Evolutionary conservation across 2,797 vertebrate species (phyloP).

Genomic region (Gastrophryne carolinensis): DNA sequence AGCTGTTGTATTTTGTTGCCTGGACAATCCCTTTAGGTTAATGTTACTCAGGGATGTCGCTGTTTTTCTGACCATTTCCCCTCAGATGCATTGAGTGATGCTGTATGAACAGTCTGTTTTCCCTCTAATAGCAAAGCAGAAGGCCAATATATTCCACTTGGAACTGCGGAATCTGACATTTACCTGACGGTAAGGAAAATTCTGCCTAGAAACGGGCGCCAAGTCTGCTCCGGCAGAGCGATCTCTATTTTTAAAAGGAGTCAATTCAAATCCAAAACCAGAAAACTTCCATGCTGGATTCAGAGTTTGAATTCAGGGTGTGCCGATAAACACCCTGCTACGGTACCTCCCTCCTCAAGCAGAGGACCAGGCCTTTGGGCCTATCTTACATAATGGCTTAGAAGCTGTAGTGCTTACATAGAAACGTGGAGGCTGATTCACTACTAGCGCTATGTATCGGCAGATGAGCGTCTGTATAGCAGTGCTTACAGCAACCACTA

Average conservation of each 20-base stretch:
- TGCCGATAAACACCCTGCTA: too few relatives aligned
- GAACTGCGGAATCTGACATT: slow-evolving; percentile 16
- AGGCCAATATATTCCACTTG: neutral
- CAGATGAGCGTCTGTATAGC: too few relatives aligned
- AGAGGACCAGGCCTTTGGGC: too few relatives aligned
- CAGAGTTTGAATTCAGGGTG: neutral
- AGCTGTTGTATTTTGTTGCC: too few relatives aligned
- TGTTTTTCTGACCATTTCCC: neutral
- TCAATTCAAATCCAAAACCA: slow-evolving; percentile 1
- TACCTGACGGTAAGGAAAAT: slow-evolving; percentile 22
- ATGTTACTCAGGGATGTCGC: too few relatives aligned
- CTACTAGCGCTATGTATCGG: too few relatives aligned
- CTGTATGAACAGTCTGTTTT: neutral
- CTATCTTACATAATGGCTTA: too few relatives aligned
- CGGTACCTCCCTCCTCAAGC: too few relatives aligned
- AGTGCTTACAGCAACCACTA: too few relatives aligned
- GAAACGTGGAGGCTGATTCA: too few relatives aligned
- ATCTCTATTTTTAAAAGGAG: neutral
- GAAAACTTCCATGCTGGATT: neutral
- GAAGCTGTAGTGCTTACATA: too few relatives aligned
- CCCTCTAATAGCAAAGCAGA: slow-evolving; percentile 1
- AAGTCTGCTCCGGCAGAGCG: neutral
- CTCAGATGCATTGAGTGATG: neutral
- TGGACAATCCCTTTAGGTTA: too few relatives aligned
- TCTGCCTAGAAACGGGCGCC: slow-evolving; percentile 12